Evolutionary conservation across 2,797 vertebrate genomes (phyloP), one percentile per base, ranked within the genome.

Genomic region (Falco peregrinus): DNA sequence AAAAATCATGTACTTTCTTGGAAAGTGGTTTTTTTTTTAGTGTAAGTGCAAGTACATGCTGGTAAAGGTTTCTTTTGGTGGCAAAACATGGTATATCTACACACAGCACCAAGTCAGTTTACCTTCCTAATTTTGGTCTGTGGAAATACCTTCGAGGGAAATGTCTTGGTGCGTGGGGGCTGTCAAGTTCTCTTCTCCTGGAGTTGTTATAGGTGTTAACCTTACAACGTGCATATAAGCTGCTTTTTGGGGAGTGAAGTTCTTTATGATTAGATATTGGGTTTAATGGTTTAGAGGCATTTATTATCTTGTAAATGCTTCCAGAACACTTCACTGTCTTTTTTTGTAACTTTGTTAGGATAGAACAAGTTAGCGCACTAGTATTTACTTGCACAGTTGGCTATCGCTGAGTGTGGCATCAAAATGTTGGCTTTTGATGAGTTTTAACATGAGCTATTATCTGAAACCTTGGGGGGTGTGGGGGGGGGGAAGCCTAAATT

Each of bases 361-460:
- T 28, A 41, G 86, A 43, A 67, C 16, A 10, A n/a, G 41, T 59
- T 51, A 22, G 56, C 37, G 4, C 24, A 6, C 51, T 28, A 29
- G 51, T 56, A 28, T 39, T 39, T 37, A 39, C 76, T 33, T 37
- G 87, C 61, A 70, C 57, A 33, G 35, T 71, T 77, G 75, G 67
- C 88, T 69, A 5, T 67, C 17, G 1, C 64, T 18, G 81, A 74
- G 31, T 45, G 1, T 5, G 7, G 57, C 76, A 54, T 82, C 45
- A 8, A 16, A 83, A 59, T 2, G 5, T 47, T 91, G 90, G 45
- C 26, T 87, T 89, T 54, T 50, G 88, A 67, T 84, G 90, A 69
- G 81, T 89, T 95, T 75, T 70, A 80, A 90, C 56, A 48, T 39
- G 74, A 84, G 65, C 89, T 89, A 29, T 10, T 45, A 74, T 76